Conservation (phyloP, 2,797 vertebrate species). For the Triplophysa bombifrons region DNA sequence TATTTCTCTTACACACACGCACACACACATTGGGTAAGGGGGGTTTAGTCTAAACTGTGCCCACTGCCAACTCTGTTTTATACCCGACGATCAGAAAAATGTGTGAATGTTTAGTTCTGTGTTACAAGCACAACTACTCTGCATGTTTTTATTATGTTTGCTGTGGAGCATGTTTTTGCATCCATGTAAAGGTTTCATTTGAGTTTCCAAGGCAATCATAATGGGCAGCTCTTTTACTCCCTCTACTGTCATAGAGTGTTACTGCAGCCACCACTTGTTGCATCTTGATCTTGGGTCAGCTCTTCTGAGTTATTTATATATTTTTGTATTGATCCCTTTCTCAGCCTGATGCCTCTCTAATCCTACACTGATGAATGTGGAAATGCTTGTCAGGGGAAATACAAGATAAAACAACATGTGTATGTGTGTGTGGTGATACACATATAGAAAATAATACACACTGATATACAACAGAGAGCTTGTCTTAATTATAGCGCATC, state of each 20-base stretch:
- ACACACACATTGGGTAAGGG: not conserved
- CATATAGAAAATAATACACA: slow-evolving; percentile 29
- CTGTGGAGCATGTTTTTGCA: not conserved
- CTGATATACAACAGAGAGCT: slow-evolving; percentile 52
- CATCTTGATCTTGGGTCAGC: slow-evolving; percentile 8
- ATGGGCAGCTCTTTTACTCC: slow-evolving; percentile 54
- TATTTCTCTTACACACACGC: slow-evolving; percentile 15
- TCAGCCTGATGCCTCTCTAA: slow-evolving; percentile 71
- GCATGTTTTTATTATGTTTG: not conserved
- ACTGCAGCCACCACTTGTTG: slow-evolving; percentile 60
- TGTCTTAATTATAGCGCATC: slow-evolving; percentile 57
- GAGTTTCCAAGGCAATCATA: not conserved
- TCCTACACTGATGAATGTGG: slow-evolving; percentile 70
- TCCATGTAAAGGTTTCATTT: slow-evolving; percentile 18
- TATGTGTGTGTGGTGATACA: slow-evolving; percentile 20
- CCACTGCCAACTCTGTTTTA: not conserved
- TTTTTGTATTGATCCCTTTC: slow-evolving; percentile 74
- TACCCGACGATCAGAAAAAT: not conserved
- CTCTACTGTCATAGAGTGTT: slow-evolving; percentile 51
- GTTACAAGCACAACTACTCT: not conserved
- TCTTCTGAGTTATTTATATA: slow-evolving; percentile 69
- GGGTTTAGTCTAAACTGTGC: not conserved
- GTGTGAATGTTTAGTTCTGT: slow-evolving; percentile 11
- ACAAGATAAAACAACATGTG: slow-evolving; percentile 47
- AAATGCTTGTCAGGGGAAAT: slow-evolving; percentile 65